Evolutionary conservation across 2,797 vertebrate genomes (phyloP).

Genomic region (Pitangus sulphuratus): DNA sequence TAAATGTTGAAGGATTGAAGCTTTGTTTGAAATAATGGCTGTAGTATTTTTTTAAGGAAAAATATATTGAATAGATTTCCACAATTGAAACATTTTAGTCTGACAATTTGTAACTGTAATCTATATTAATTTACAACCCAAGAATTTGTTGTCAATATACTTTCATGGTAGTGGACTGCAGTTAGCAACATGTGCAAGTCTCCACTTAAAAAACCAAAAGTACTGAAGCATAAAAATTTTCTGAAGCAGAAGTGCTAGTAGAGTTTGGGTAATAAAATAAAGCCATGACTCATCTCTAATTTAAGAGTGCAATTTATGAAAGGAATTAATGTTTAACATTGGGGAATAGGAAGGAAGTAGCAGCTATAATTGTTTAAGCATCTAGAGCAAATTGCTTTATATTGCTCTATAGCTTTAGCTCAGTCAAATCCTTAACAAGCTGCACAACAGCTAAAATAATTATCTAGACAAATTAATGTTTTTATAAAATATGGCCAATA

Average conservation of each 20-base stretch:
- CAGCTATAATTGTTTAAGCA: constrained; percentile 37
- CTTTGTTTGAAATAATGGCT: neutral
- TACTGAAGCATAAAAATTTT: neutral
- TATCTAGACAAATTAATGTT: constrained; percentile 40
- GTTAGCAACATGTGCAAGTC: neutral
- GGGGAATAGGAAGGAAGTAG: neutral
- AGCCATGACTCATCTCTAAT: constrained; percentile 39
- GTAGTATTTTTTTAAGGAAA: neutral
- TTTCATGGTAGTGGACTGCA: neutral
- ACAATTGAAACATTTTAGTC: neutral
- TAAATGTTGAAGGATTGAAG: neutral
- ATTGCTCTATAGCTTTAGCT: neutral
- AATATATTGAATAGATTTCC: neutral
- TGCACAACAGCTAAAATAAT: constrained; percentile 30
- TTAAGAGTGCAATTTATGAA: constrained; percentile 35
- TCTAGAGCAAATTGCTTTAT: constrained; percentile 17
- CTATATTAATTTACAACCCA: neutral
- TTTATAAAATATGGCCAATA: constrained; percentile 21
- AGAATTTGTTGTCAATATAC: neutral
- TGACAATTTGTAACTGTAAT: neutral
- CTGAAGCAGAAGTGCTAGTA: neutral
- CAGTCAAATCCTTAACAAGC: constrained; percentile 25
- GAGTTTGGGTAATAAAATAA: constrained; percentile 41
- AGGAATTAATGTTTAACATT: constrained; percentile 33
- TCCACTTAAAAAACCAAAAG: neutral